Evolutionary conservation across 2,888 invertebrate species (phyloP).

Genomic region (Polydrusus cervinus): DNA sequence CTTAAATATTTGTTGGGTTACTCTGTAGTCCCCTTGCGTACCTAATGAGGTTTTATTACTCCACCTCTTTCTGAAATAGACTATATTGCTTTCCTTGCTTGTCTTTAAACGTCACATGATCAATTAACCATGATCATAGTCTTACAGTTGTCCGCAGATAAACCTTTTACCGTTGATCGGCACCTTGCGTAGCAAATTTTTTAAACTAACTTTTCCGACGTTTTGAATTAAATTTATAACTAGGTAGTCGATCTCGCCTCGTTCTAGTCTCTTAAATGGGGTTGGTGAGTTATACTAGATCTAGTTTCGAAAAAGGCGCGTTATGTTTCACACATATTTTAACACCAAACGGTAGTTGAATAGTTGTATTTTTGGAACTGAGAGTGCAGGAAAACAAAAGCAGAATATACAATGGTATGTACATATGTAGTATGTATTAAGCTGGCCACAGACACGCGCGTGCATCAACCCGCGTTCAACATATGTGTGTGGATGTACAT

Average conservation of each 20-base stretch:
- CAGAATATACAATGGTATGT: slow-evolving; percentile 2
- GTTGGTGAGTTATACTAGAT: slow-evolving; percentile 23
- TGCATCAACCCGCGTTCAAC: too few species aligned
- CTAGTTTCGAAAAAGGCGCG: slow-evolving; percentile 24
- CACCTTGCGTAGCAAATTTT: slow-evolving; percentile 37
- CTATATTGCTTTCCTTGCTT: too few species aligned
- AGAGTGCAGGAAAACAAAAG: background rate
- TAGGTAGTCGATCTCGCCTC: slow-evolving; percentile 28
- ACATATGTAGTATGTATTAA: too few species aligned
- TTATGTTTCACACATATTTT: slow-evolving; percentile 5
- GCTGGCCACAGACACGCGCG: too few species aligned
- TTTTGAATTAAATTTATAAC: slow-evolving; percentile 43
- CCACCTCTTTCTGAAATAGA: too few species aligned
- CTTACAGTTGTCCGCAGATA: slow-evolving; percentile 19
- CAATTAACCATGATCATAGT: background rate
- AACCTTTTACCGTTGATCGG: slow-evolving; percentile 19
- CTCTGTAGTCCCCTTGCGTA: too few species aligned
- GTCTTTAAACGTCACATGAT: too few species aligned
- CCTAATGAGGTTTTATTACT: too few species aligned
- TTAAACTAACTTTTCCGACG: slow-evolving; percentile 38
- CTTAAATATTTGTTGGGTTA: too few species aligned
- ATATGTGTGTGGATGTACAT: too few species aligned
- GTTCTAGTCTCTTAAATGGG: slow-evolving; percentile 37
- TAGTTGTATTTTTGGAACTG: background rate
- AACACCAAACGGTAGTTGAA: background rate